Base-by-base conservation (phyloP, 2,888 invertebrate genomes). In the Camptogramma bilineatum region DNA sequence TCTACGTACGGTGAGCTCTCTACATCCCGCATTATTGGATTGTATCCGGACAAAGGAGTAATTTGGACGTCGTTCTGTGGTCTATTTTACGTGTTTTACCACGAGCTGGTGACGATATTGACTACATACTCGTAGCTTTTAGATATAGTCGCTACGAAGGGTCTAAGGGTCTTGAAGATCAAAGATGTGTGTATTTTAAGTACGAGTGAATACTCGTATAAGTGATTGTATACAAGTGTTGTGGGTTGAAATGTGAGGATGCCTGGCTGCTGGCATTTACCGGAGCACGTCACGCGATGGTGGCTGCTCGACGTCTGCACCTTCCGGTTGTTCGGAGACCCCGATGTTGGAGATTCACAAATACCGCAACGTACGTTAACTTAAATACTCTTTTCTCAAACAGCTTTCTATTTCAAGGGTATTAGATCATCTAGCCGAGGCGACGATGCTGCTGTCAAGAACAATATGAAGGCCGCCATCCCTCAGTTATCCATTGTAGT, bases 231-330 rank as follows among this genome's bases (percentile, higher is more conserved):
- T 17, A 39, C 18, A 47, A 52, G 58, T 64, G 54, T 55, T 46
- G 56, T 64, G 61, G n/a, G 59, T 50, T 69, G 69, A 60, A 54
- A 69, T 72, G 61, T 77, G 71, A 78, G 63, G 65, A 92, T 93
- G 92, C 93, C 93, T 62, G 91, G 91, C 62, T 93, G 92, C 78
- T 92, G 92, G 92, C 91, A 93, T 75, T 81, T 92, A 75, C 91
- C 92, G 68, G 90, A 93, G 73, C 94, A 90, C 82, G 94, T 95
- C 87, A 94, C 95, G 77, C 94, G 95, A 71, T 95, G 95, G 95
- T 95, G 95, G 95, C 90, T 95, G 80, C 86, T 95, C 78, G 95
- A 94, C 81, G 89, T 94, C 81, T 95, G 95, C 93, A 94, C 94
- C 77, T 93, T 94, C 66, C 81, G 92, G 31, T 77, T 91, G 74